Conservation (phyloP, 1,140 invertebrate genomes). For the Drosophila guanche region DNA sequence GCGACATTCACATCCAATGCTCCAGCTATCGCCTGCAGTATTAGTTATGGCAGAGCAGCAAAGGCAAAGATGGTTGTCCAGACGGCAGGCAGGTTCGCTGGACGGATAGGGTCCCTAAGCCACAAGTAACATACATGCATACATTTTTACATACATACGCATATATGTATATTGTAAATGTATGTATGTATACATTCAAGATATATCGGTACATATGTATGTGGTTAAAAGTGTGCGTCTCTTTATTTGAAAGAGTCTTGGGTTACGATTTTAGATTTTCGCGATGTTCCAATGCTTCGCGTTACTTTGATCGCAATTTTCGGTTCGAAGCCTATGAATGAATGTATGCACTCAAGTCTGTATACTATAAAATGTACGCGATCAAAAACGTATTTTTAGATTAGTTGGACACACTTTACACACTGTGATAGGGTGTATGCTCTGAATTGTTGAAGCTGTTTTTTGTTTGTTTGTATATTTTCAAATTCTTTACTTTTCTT, state of each 20-base stretch:
- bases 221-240: conserved; percentile 39
- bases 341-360: too few species aligned
- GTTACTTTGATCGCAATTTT: too few species aligned
- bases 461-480: conserved; percentile 36
- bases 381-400: too few species aligned
- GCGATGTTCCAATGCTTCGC: too few species aligned
- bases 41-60: conserved; percentile 65
- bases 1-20: conserved; percentile 72
- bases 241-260: conserved; percentile 19
- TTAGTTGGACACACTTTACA: too few species aligned
- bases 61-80: conserved; percentile 54
- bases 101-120: conserved; percentile 34
- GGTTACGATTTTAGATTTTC: background rate
- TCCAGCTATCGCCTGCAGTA: conserved; percentile 60
- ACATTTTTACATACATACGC: too few species aligned
- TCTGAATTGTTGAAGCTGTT: conserved; percentile 29
- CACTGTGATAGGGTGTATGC: too few species aligned
- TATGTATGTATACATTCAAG: too few species aligned
- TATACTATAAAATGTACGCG: too few species aligned
- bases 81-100: conserved; percentile 29
- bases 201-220: conserved; percentile 10
- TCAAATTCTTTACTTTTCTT: conserved; percentile 18
- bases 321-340: too few species aligned
- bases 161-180: too few species aligned
- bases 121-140: background rate